Evolutionary conservation across 2,888 invertebrate species (phyloP).

Genomic region (Charanyca ferruginea): DNA sequence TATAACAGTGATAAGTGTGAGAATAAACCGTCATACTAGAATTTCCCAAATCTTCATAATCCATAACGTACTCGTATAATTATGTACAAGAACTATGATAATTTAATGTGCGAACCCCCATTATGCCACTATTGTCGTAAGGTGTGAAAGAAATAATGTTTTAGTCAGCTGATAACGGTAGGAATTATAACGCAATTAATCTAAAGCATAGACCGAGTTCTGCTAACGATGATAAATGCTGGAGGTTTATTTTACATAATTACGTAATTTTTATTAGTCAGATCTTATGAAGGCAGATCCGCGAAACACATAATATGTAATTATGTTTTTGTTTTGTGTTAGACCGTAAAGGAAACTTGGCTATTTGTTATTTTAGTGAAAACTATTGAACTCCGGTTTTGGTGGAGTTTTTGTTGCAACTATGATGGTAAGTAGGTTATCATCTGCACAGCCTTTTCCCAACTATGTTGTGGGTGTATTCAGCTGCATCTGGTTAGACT

Average conservation of each 20-base stretch:
- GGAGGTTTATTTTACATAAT: conserved; percentile 22
- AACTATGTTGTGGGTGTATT: too few relatives aligned
- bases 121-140: conserved; percentile 34
- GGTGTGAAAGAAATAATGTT: conserved; percentile 22
- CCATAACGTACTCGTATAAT: conserved; percentile 8
- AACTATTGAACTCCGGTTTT: too few relatives aligned
- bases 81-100: conserved; percentile 32
- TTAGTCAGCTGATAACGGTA: conserved; percentile 21
- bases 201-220: background rate
- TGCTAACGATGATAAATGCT: conserved; percentile 23
- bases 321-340: background rate
- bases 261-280: conserved; percentile 21
- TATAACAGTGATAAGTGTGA: conserved; percentile 10
- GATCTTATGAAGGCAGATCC: background rate
- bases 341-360: background rate
- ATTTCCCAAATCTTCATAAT: conserved; percentile 23
- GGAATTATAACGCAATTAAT: conserved; percentile 43
- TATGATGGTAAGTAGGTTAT: too few relatives aligned
- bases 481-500: too few relatives aligned
- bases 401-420: too few relatives aligned
- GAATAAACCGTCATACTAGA: conserved; percentile 5
- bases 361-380: too few relatives aligned
- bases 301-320: too few relatives aligned
- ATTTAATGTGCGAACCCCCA: conserved; percentile 51
- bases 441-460: too few relatives aligned